Base-by-base conservation (phyloP, 2,797 vertebrate species). In the Coregonus ussuriensis region DNA sequence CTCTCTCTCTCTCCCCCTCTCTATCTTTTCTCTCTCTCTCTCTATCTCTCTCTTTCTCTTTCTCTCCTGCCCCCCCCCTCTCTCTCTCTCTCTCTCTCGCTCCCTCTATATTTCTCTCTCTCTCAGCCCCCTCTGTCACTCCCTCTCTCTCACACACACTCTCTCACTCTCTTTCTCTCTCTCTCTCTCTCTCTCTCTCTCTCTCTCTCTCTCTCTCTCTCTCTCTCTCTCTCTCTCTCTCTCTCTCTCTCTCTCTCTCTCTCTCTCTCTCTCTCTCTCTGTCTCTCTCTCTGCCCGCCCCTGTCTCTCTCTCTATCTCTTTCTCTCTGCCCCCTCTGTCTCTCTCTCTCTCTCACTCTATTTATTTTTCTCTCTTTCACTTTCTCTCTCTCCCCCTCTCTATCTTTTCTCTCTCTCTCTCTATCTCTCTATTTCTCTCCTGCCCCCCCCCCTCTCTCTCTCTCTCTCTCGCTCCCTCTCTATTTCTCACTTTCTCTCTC, bases 321-420 rank as follows among this genome's bases (percentile, higher is more conserved):
- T 21, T 21, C 21, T 21, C 21, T 21, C 21, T 21, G 21, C 21
- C 21, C 21, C 21, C 69, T 71, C 35, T 71, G 3, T 21, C 18
- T 51, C 18, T 47, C 18, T 0, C 37, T 51, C 13, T 41, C 4
- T 47, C 18, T 47, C 67, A 31, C 13, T 21, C 66, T 68, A 21
- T 16, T 1, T 21, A 11, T 47, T 81, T 95, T 94, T 6, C 31
- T 37, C 67, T 37, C 1, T 41, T 13, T 16, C 68, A 37, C 25
- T 14, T 15, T 47, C 25, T 11, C 35, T 47, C 29, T 11, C 56
- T 9, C n/a, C 5, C 5, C 2, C 37, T 9, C 6, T 6, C 33
- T 37, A 6, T 35, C 33, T 41, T 11, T 35, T 6, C 21, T 21
- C 21, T 68, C 29, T 16, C 13, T 68, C 11, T 35, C 1, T 35